phyloP scores from a whole-genome alignment of 2,888 invertebrate species.

The Cactoblastis cactorum region DNA sequence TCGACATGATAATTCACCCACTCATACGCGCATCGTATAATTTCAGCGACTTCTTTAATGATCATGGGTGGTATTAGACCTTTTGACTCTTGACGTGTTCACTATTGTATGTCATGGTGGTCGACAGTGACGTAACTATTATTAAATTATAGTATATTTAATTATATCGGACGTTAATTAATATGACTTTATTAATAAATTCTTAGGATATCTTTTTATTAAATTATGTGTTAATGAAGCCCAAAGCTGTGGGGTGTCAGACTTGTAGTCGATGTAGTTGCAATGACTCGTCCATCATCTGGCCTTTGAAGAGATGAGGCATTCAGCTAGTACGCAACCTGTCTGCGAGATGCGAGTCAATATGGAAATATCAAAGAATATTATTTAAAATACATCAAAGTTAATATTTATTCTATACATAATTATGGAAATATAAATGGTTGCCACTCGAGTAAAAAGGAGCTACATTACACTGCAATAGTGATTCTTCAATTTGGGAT shows the following conservation, averaged over 20 bases:
- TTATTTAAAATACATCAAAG: not conserved
- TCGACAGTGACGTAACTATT: constrained; percentile 21
- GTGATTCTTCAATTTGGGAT: too few relatives aligned
- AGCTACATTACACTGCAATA: too few relatives aligned
- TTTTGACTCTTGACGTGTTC: constrained; percentile 47
- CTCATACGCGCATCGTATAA: constrained; percentile 53
- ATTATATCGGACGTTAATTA: constrained; percentile 31
- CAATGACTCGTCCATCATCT: constrained; percentile 51
- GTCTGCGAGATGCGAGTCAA: constrained; percentile 13
- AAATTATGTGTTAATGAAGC: constrained; percentile 49
- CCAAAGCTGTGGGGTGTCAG: constrained; percentile 43
- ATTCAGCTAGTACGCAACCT: constrained; percentile 37
- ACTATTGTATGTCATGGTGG: constrained; percentile 38
- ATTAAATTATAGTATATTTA: too few relatives aligned
- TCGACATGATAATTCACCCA: constrained; percentile 58
- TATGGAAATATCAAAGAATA: not conserved
- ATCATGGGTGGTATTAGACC: constrained; percentile 54
- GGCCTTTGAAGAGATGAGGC: constrained; percentile 28
- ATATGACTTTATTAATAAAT: constrained; percentile 36
- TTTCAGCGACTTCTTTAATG: constrained; percentile 63
- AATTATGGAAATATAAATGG: too few relatives aligned
- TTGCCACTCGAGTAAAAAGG: too few relatives aligned
- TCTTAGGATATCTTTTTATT: constrained; percentile 34
- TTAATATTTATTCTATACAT: too few relatives aligned
- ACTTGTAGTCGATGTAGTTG: constrained; percentile 37